A percentile compares a stretch with the other conserved stretches of the same genome.
Conservation (phyloP, 2,113 vertebrate genomes). For the Oxygymnocypris stewartii region DNA sequence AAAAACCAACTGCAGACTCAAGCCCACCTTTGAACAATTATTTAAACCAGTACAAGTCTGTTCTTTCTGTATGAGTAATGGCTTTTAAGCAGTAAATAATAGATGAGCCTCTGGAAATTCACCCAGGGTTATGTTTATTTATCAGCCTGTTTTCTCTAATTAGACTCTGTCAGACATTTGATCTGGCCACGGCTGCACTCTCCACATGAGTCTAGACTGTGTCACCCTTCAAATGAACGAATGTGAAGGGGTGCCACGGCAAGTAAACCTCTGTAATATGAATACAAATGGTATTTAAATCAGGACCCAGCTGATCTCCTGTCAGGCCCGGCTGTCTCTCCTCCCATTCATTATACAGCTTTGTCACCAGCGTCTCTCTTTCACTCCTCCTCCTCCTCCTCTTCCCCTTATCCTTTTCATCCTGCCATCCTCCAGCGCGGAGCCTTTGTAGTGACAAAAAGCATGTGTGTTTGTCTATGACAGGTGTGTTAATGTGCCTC, state of each 20-base stretch:
- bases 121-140: slow-evolving; percentile 40
- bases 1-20: not conserved
- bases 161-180: slow-evolving; percentile 27
- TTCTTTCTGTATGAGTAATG: slow-evolving; percentile 1
- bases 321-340: slow-evolving; percentile 32
- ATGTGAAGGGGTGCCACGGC: slow-evolving; percentile 20
- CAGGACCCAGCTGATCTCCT: slow-evolving; percentile 47
- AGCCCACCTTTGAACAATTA: slow-evolving; percentile 8
- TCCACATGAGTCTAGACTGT: slow-evolving; percentile 23
- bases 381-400: slow-evolving; percentile 23
- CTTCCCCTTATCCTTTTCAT: slow-evolving; percentile 7
- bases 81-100: slow-evolving; percentile 38
- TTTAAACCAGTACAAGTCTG: not conserved
- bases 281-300: slow-evolving; percentile 50
- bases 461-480: slow-evolving; percentile 34
- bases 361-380: slow-evolving; percentile 28
- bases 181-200: slow-evolving; percentile 22
- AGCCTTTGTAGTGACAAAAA: slow-evolving; percentile 39
- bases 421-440: slow-evolving; percentile 11
- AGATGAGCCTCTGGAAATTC: slow-evolving; percentile 27
- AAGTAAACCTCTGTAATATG: slow-evolving; percentile 42
- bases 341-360: slow-evolving; percentile 38
- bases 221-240: slow-evolving; percentile 42
- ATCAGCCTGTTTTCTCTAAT: slow-evolving; percentile 32
- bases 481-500: slow-evolving; percentile 46